Percentiles rank a stretch among this genome's conserved stretches.
Conservation (phyloP, 2,888 invertebrate genomes). For the Tridacna crocea region DNA sequence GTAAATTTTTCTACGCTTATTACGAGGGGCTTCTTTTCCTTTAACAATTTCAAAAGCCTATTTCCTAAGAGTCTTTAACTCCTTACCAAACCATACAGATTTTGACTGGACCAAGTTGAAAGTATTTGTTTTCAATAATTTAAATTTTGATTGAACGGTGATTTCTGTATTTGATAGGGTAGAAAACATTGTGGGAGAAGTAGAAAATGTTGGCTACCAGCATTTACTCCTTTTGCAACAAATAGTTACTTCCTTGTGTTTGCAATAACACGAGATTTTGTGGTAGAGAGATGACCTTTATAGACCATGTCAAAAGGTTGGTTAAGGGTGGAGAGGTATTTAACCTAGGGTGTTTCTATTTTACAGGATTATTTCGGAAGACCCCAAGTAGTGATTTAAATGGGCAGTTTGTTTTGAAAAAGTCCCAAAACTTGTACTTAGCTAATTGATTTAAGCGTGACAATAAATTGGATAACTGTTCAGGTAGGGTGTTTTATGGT, state of each 20-base stretch:
- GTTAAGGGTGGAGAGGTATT: constrained; percentile 17
- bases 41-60: background rate
- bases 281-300: too few species aligned
- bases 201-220: background rate
- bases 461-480: too few species aligned
- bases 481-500: too few species aligned
- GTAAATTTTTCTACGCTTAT: too few species aligned
- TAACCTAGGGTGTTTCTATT: constrained; percentile 24
- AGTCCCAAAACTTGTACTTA: constrained; percentile 6
- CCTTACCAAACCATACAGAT: background rate
- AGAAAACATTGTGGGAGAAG: background rate
- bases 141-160: background rate
- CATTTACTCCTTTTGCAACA: background rate
- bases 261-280: too few species aligned
- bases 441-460: background rate
- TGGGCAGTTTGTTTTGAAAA: constrained; percentile 13
- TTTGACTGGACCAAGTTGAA: background rate
- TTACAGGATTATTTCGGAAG: constrained; percentile 8
- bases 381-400: constrained; percentile 6
- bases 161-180: background rate
- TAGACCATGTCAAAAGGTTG: too few species aligned
- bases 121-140: background rate
- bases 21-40: too few species aligned
- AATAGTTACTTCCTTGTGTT: too few species aligned
- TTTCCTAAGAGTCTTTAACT: background rate